These are phyloP conservation scores for Phaonia tiefii DNA, from an alignment of 2,888 invertebrate species.

Conservation along the genomic window DNA sequence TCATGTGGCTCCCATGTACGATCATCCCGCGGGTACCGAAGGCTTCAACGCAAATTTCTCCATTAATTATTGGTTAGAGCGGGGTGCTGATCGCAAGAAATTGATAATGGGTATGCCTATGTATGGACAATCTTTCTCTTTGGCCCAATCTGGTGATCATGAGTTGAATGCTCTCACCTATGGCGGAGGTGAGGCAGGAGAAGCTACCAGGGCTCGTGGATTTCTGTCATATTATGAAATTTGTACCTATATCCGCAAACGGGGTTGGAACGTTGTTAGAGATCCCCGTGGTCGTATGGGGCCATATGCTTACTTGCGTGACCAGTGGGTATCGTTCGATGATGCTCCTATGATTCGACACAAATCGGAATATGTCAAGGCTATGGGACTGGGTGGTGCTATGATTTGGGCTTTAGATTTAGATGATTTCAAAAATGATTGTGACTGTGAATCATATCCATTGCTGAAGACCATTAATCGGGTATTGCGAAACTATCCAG, in stretches of 20 bases:
- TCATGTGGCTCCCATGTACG: slow-evolving; percentile 93
- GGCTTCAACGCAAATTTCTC: slow-evolving; percentile 93
- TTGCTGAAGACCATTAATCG: slow-evolving; percentile 90
- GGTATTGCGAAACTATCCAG: slow-evolving; percentile 86
- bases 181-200: slow-evolving; percentile 94
- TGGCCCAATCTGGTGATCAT: slow-evolving; percentile 85
- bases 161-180: slow-evolving; percentile 89
- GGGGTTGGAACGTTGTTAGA: slow-evolving; percentile 89
- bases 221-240: slow-evolving; percentile 95
- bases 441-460: slow-evolving; percentile 91
- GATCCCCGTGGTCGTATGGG: slow-evolving; percentile 92
- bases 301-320: slow-evolving; percentile 89
- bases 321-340: slow-evolving; percentile 97
- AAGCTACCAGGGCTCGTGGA: slow-evolving; percentile 92
- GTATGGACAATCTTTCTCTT: slow-evolving; percentile 93
- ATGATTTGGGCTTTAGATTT: slow-evolving; percentile 95
- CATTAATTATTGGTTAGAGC: slow-evolving; percentile 91
- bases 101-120: slow-evolving; percentile 93
- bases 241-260: slow-evolving; percentile 88
- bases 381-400: slow-evolving; percentile 90
- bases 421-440: slow-evolving; percentile 91
- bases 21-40: slow-evolving; percentile 86
- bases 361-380: slow-evolving; percentile 90
- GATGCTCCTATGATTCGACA: slow-evolving; percentile 91
- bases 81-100: slow-evolving; percentile 90